These are phyloP conservation scores for Nipponacmea schrenckii DNA, from an alignment of 2,888 invertebrate species.

Conservation along the genomic window DNA sequence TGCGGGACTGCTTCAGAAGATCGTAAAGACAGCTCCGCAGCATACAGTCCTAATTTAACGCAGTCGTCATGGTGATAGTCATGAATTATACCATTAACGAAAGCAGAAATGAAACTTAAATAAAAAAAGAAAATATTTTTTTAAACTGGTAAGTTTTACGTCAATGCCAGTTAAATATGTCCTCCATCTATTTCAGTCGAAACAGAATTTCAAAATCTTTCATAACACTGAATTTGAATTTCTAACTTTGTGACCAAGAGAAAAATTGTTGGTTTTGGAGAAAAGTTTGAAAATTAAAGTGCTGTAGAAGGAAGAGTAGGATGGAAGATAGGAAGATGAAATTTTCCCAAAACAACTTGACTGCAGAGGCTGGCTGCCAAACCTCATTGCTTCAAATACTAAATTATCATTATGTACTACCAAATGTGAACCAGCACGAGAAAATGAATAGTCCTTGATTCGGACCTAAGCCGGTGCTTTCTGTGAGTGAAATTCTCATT, in stretches of 20 bases:
- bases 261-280: no score
- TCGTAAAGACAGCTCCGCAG: conserved; percentile 53
- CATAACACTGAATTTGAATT: no score
- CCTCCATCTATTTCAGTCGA: neutral
- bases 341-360: no score
- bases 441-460: neutral
- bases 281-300: no score
- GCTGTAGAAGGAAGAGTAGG: no score
- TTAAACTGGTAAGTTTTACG: no score
- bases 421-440: neutral
- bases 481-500: no score
- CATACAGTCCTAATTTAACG: conserved; percentile 51
- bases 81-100: conserved; percentile 44
- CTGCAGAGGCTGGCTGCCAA: no score
- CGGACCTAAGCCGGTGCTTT: neutral
- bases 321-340: no score
- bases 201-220: neutral
- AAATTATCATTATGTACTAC: no score
- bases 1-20: conserved; percentile 47
- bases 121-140: conserved; percentile 11
- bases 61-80: conserved; percentile 42
- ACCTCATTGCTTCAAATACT: no score
- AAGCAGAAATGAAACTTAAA: conserved; percentile 53
- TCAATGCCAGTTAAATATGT: neutral
- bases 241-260: no score